These are phyloP conservation scores for Neuroscelio doddi DNA, from an alignment of 2,888 invertebrate genomes.

Conservation along the genomic window DNA sequence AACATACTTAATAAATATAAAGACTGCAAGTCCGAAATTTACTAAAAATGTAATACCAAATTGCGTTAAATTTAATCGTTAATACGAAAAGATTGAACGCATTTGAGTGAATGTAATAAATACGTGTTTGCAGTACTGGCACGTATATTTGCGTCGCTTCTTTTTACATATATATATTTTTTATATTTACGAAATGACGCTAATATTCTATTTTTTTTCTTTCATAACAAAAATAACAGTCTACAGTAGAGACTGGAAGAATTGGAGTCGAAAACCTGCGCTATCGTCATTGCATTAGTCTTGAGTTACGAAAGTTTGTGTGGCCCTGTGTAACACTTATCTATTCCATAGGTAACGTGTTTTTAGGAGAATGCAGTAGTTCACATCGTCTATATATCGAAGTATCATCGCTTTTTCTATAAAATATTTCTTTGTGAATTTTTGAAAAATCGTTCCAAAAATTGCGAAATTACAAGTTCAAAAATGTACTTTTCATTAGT, in stretches of 20 bases:
- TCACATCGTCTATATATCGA: conserved; percentile 20
- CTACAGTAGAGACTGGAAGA: conserved; percentile 47
- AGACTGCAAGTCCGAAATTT: too few species aligned
- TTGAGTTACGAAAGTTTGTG: conserved; percentile 22
- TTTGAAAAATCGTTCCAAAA: neutral
- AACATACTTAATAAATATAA: too few species aligned
- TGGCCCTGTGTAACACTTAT: conserved; percentile 32
- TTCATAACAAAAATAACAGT: conserved; percentile 47
- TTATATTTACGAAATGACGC: conserved; percentile 25
- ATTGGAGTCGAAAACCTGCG: conserved; percentile 26
- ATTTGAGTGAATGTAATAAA: neutral
- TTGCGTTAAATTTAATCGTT: neutral
- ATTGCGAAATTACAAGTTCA: neutral
- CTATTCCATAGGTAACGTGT: conserved; percentile 14
- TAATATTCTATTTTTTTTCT: conserved; percentile 17
- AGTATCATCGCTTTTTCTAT: too few species aligned
- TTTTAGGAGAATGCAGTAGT: conserved; percentile 21
- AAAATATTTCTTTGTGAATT: conserved; percentile 11
- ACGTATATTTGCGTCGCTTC: conserved; percentile 13
- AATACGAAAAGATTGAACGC: neutral
- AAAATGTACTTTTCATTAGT: neutral
- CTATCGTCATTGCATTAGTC: conserved; percentile 20
- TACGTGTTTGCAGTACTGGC: conserved; percentile 22
- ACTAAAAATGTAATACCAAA: too few species aligned
- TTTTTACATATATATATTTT: conserved; percentile 19